Evolutionary conservation across 2,113 vertebrate genomes (phyloP), one percentile per base, ranked within the genome.

Genomic region (Xenopus laevis): DNA sequence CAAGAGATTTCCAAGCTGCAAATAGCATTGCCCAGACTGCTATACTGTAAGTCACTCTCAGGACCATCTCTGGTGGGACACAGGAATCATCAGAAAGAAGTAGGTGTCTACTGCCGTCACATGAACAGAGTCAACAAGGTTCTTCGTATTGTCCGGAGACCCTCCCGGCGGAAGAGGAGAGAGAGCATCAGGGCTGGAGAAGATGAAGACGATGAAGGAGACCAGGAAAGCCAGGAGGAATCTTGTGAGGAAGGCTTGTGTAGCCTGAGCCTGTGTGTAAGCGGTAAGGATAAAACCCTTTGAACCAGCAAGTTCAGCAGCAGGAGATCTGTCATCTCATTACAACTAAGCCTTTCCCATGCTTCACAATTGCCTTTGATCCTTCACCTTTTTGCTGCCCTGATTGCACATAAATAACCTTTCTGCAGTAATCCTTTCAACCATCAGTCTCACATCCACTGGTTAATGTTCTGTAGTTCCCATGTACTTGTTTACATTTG

Each of bases 61-160:
- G 33, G 33, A 40, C 6, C 33, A 40, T 40, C 33, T 17, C 59
- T 27, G 59, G 59, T 27, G 20, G 21, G 21, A 78, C 40, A 21
- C 10, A 0, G 63, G 80, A 69, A 9, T 40, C 33, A 40, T 40
- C 33, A 40, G 33, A 40, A 40, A 40, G 33, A 9, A 40, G 33
- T 9, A 40, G 33, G 33, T 40, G 15, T 50, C 15, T 50, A 0
- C 15, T 65, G 67, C 78, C 52, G 69, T 61, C 71, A 78, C 76
- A 91, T 91, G 89, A 85, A 88, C 79, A 87, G 84, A 84, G 82
- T 90, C 65, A 88, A 72, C 79, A 86, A 86, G 78, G 83, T 89
- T 77, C 78, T 91, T 81, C 88, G 87, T 79, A 83, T 86, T 30
- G 82, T 91, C 74, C 87, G 85, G 79, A 89, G 86, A 80, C 86